phyloP scores from a whole-genome alignment of 2,113 vertebrate genomes.

The Mus pahari region DNA sequence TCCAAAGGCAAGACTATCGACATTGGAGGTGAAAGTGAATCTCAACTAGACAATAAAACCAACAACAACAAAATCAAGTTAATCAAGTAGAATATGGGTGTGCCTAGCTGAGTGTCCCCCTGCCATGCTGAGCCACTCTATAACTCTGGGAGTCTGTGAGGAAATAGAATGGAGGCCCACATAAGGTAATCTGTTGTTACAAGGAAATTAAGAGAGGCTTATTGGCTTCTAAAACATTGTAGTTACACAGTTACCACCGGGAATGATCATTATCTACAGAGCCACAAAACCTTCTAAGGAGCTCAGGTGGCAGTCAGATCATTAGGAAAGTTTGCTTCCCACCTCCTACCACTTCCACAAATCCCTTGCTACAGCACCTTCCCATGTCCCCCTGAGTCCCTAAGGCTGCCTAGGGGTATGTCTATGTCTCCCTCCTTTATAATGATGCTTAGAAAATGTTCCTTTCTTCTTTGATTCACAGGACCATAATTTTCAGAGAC shows the following conservation, averaged over 20 bases:
- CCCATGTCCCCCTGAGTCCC: not conserved
- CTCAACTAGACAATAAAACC: not conserved
- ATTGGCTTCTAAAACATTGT: not conserved
- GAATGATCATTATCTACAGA: not conserved
- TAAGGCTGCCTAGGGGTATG: not conserved
- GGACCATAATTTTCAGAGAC: not conserved
- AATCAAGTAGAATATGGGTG: not conserved
- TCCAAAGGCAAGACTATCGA: not conserved
- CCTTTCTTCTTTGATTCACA: conserved; percentile 42
- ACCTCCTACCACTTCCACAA: conserved; percentile 29
- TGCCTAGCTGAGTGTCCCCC: not conserved
- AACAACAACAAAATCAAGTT: not conserved
- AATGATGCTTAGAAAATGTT: conserved; percentile 14
- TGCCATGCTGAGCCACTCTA: not conserved
- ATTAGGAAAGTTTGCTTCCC: conserved; percentile 10
- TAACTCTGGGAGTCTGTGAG: not conserved
- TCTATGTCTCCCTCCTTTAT: not conserved
- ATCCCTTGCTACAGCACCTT: not conserved
- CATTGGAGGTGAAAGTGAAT: not conserved
- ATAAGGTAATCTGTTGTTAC: not conserved
- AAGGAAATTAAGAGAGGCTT: conserved; percentile 13
- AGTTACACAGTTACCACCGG: not conserved
- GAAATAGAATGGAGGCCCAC: not conserved
- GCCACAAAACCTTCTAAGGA: conserved; percentile 41
- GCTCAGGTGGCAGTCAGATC: conserved; percentile 26